Evolutionary conservation across 1,140 invertebrate species (phyloP), one percentile per base, ranked within the genome.

Genomic region (Lasioglossum albipes): DNA sequence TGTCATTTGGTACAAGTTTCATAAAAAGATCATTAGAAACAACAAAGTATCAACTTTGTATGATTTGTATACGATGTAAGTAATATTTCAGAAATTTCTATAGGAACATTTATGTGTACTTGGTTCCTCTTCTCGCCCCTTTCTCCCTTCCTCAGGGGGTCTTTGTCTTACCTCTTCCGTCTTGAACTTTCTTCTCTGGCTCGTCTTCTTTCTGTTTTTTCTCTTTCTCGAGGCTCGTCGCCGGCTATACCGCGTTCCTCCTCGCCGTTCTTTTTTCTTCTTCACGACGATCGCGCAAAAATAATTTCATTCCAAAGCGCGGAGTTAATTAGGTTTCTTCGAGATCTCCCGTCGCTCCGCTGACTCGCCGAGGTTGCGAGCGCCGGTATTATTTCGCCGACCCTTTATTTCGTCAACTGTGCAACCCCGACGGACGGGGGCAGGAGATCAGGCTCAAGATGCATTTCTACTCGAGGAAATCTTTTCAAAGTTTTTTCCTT

Each of bases 221-320:
- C 52, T 16, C 13, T 6, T 54, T 7, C 52, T 16, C 13, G 16
- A 1, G 13, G 5, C 52, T 54, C 18, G 16, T 54, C 52, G 16
- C 18, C 18, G 0, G 4, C 16, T 54, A 16, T 16, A 16, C 16
- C 16, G 0, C 18, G 16, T 5, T 20, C 18, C 6, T 16, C 52
- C 18, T 20, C 52, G 2, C 18, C 16, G 4, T 54, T 59, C 20
- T 59, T 66, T 18, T 54, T 45, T 61, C 74, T 70, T 67, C 49
- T 70, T 75, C 77, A 72, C 82, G 79, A 81, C 82, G 82, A 87
- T 75, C 79, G 84, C 87, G 84, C 77, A 86, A 86, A 89, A 89
- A 89, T 89, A 89, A 89, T 89, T 87, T 87, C 80, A 89, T 89
- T 87, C 86, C 73, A 86, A 89, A 89, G 87, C 75, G 61, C 77